Base-by-base conservation (phyloP, 2,888 invertebrate species). In the Diplazon laetatorius region DNA sequence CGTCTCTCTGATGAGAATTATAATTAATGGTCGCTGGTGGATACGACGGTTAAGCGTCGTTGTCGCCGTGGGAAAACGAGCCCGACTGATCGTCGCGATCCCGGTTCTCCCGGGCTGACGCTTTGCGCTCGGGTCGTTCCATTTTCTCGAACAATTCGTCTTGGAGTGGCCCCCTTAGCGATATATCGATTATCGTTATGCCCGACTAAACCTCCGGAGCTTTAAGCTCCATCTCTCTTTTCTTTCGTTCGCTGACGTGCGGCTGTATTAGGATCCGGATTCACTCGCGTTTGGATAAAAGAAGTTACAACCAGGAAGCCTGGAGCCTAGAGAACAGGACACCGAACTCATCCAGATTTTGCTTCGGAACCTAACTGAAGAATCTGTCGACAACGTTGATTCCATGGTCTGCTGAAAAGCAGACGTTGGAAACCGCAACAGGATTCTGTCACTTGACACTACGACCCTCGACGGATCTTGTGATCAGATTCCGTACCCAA, bases 11-110 rank as follows among this genome's bases (percentile, higher is more conserved):
- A 50, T 39, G 65, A 37, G 65, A 50, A 50, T 22, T 30, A 65
- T 50, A 65, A 65, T 65, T 65, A 65, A 65, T 65, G 37, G 50
- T n/a, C 65, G 16, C 37, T 37, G 20, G 44, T 65, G 65, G 65
- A 30, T 65, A 37, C 35, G 48, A 50, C 37, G 50, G 37, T 62
- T 62, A 25, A 37, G 37, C 50, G 50, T 50, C 37, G 37, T 50
- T 12, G 65, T 35, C 18, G 37, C 30, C 52, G 22, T 50, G n/a
- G 22, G 16, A 55, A 16, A 55, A 55, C 9, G 16, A 16, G 16
- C 55, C 14, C 55, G 14, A 30, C 55, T n/a, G 55, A 16, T 55
- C 16, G 55, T 55, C 55, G n/a, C n/a, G 55, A 55, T 55, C 30
- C 52, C 1, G 5, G 52, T 14, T 25, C 30, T 52, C 14, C n/a